Base-by-base conservation (phyloP, 2,888 invertebrate genomes). In the Actias luna region DNA sequence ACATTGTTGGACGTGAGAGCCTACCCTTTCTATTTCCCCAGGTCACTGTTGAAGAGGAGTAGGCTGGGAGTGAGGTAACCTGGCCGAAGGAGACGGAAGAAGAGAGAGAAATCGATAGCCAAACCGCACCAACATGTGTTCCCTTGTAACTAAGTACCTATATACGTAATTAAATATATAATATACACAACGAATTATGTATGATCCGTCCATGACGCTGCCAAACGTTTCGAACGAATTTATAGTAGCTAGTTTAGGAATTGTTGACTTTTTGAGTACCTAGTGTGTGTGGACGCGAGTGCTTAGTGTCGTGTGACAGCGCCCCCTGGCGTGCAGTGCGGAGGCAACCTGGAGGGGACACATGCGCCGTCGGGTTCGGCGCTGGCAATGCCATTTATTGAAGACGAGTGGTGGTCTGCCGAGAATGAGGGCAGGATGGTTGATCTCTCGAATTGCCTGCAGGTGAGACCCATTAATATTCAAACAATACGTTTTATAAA, bases 401-500 rank as follows among this genome's bases (percentile, higher is more conserved):
- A 98, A 94, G 98, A 98, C 95, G 98, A 98, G 89, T 94, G 98
- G 87, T 98, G 98, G 98, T 97, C 97, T 94, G 97, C 97, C 84
- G 98, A 98, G 94, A 97, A 97, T 93, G 98, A 98, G 93, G 97
- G 97, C 89, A 97, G 97, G 91, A 97, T 98, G 95, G 97, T 97
- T 82, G 98, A 98, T 87, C 94, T 98, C 84, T 96, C 97, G 77
- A 96, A 96, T 88, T 97, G 97, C 93, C 94, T 98, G 82, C 96
- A 96, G 95, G 97, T 66, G 46, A 52, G 55, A 64, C 42, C 63
- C 55, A 60, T 12, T 10, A 58, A 61, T 57, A 61, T 14, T 16
- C n/a, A 16, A 39, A n/a, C 42, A 18, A 42, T 8, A 5, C n/a
- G 42, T 18, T 18, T 18, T 18, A 18, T 1, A 42, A 5, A n/a